Conservation (phyloP, 2,797 vertebrate genomes). For the Pseudochaenichthys georgianus region DNA sequence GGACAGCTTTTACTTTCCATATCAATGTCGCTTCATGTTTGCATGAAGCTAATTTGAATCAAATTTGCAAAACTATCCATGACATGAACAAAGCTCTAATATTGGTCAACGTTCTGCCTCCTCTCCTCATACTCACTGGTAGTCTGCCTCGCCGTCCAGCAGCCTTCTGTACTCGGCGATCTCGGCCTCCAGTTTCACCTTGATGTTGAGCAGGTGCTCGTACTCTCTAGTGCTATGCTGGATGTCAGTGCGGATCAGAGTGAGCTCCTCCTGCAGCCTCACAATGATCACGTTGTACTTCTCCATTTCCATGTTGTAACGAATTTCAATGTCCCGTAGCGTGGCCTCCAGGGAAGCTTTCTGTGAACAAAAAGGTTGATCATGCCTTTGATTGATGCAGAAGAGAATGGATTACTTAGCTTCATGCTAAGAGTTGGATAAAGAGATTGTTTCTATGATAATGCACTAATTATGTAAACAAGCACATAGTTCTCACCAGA, state of each 20-base stretch:
- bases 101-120: neutral
- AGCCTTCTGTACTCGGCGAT: slow-evolving; percentile 91
- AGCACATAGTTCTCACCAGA: slow-evolving; percentile 77
- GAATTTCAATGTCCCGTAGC: slow-evolving; percentile 85
- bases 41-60: slow-evolving; percentile 64
- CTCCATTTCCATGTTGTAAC: slow-evolving; percentile 85
- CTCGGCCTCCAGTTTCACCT: slow-evolving; percentile 92
- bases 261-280: slow-evolving; percentile 85
- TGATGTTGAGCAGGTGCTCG: slow-evolving; percentile 89
- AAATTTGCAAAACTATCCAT: slow-evolving; percentile 50
- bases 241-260: slow-evolving; percentile 82
- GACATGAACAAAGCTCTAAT: slow-evolving; percentile 13
- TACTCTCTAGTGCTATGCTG: slow-evolving; percentile 87
- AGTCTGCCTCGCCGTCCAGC: slow-evolving; percentile 85
- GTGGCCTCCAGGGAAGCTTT: slow-evolving; percentile 84
- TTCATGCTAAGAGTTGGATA: neutral
- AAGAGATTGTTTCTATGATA: neutral
- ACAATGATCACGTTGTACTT: slow-evolving; percentile 81
- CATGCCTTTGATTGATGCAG: neutral
- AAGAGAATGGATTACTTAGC: neutral
- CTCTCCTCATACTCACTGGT: slow-evolving; percentile 80
- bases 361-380: slow-evolving; percentile 67
- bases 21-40: slow-evolving; percentile 42
- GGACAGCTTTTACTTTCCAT: slow-evolving; percentile 35
- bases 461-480: neutral